A percentile compares a stretch with the other conserved stretches of the same genome.
These are phyloP conservation scores for Echeneis naucrates DNA, from an alignment of 2,797 vertebrate species.

Conservation along the genomic window DNA sequence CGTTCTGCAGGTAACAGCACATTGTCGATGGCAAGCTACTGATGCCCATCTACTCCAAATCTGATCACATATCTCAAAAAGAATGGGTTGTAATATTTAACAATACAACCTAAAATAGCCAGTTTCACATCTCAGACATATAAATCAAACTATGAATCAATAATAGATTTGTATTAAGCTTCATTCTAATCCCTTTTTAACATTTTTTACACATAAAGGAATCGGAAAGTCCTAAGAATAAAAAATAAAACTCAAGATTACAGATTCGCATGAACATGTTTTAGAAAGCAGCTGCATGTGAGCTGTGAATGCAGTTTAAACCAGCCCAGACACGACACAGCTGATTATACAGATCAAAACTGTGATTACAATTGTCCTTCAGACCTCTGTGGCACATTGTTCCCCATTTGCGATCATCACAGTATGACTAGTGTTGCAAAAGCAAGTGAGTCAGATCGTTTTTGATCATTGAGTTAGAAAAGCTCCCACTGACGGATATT, in stretches of 20 bases:
- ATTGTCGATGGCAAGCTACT: background rate
- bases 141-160: too few species aligned
- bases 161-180: background rate
- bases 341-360: constrained; percentile 27
- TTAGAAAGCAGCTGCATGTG: background rate
- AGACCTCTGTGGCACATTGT: constrained; percentile 23
- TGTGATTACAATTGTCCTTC: constrained; percentile 7
- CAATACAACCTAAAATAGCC: too few species aligned
- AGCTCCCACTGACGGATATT: constrained; percentile 31
- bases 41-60: background rate
- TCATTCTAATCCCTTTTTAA: background rate
- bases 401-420: constrained; percentile 32
- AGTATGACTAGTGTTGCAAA: constrained; percentile 37
- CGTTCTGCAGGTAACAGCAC: background rate
- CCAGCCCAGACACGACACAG: constrained; percentile 7
- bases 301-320: constrained; percentile 38
- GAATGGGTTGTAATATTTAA: background rate
- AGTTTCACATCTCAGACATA: too few species aligned
- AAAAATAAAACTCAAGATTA: background rate
- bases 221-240: background rate
- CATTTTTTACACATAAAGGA: background rate
- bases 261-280: background rate
- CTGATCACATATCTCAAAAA: background rate
- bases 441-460: constrained; percentile 27
- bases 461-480: constrained; percentile 41